phyloP scores from a whole-genome alignment of 2,888 invertebrate species.

The Macrophya alboannulata region DNA sequence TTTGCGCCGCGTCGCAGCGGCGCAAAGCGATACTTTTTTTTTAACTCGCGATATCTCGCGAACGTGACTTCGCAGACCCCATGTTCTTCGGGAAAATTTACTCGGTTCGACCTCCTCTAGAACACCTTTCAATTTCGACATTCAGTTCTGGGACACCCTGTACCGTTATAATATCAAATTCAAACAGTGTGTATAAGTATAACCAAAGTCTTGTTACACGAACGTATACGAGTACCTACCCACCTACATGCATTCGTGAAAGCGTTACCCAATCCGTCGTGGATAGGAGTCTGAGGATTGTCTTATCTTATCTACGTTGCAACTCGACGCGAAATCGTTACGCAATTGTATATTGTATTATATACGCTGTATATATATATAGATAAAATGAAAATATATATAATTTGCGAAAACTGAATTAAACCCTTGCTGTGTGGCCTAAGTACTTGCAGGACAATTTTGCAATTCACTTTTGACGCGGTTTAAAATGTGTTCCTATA shows the following conservation, averaged over 20 bases:
- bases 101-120: too few relatives aligned
- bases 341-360: not conserved
- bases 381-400: not conserved
- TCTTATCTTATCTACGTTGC: slow-evolving; percentile 39
- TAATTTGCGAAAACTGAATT: not conserved
- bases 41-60: too few relatives aligned
- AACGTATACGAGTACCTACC: not conserved
- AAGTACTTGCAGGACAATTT: not conserved
- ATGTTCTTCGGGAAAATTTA: too few relatives aligned
- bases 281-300: not conserved
- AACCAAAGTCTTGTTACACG: not conserved
- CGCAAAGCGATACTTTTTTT: too few relatives aligned
- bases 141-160: too few relatives aligned
- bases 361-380: not conserved
- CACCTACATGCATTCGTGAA: not conserved
- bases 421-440: not conserved
- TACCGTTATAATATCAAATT: too few relatives aligned
- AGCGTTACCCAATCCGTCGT: slow-evolving; percentile 21
- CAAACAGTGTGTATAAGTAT: too few relatives aligned
- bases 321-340: slow-evolving; percentile 40
- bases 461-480: not conserved
- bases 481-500: not conserved
- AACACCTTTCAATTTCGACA: too few relatives aligned
- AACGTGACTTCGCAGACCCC: too few relatives aligned
- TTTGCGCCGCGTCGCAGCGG: too few relatives aligned